A percentile compares a stretch with the other conserved stretches of the same genome.
phyloP scores from a whole-genome alignment of 2,797 vertebrate genomes.

The Tenualosa ilisha region DNA sequence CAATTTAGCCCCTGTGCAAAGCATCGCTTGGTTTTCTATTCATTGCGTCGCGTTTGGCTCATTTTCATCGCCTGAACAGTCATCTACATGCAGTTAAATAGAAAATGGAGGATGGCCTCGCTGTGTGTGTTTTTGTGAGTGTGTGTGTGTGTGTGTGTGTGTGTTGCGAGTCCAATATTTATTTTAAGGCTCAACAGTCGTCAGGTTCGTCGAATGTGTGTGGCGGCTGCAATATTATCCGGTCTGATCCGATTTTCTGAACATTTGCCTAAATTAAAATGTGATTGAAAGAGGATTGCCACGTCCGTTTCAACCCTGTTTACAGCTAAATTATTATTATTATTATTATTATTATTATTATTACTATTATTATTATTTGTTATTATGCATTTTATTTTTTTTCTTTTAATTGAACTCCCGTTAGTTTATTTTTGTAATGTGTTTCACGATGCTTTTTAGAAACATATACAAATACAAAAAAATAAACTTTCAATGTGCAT shows the following conservation, averaged over 20 bases:
- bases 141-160: conserved; percentile 33
- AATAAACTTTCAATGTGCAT: neutral
- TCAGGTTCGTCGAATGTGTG: conserved; percentile 55
- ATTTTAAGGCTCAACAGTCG: conserved; percentile 55
- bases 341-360: conserved; percentile 22
- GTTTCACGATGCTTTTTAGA: neutral
- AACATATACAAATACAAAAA: neutral
- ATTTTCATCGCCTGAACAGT: conserved; percentile 17
- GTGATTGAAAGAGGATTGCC: conserved; percentile 55
- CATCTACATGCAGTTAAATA: conserved; percentile 22
- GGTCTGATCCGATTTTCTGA: conserved; percentile 57
- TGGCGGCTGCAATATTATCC: conserved; percentile 57
- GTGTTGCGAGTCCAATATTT: conserved; percentile 48
- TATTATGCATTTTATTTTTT: neutral
- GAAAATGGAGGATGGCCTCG: conserved; percentile 25
- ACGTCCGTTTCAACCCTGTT: conserved; percentile 32
- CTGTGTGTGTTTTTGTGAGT: conserved; percentile 23
- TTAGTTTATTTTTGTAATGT: neutral
- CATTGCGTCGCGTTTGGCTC: conserved; percentile 3
- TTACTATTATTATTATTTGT: neutral
- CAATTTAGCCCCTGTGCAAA: neutral
- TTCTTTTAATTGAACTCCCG: neutral
- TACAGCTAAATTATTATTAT: conserved; percentile 26
- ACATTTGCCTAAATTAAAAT: conserved; percentile 59
- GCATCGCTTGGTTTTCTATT: conserved; percentile 3